phyloP scores from a whole-genome alignment of 2,797 vertebrate species.

The Sitta carolinensis region DNA sequence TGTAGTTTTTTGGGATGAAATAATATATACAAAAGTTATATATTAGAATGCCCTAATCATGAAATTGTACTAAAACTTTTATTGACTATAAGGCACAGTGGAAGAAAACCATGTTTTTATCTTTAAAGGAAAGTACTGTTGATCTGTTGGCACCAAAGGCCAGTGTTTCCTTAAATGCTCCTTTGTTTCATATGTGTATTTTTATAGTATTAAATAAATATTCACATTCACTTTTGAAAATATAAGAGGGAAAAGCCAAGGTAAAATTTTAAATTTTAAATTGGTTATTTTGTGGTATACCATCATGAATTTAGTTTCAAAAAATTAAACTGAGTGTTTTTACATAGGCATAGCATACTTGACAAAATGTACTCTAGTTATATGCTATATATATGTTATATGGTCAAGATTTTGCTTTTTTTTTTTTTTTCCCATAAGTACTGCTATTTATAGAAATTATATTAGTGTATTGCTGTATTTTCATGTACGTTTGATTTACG shows the following conservation, averaged over 20 bases:
- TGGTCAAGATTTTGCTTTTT: background rate
- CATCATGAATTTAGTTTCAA: background rate
- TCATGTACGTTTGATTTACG: conserved; percentile 4
- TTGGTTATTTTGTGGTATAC: background rate
- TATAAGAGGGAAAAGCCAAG: background rate
- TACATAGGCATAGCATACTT: background rate
- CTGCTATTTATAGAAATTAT: background rate
- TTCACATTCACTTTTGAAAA: background rate
- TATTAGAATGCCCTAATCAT: background rate
- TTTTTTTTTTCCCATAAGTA: background rate
- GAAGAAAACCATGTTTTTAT: background rate
- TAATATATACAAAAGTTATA: background rate
- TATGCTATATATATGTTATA: background rate
- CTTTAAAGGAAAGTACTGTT: background rate
- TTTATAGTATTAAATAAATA: background rate
- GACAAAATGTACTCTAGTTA: background rate
- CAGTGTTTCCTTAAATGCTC: background rate
- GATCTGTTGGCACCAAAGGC: background rate
- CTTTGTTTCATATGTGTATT: background rate
- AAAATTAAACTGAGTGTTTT: background rate
- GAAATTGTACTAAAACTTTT: background rate
- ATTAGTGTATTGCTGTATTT: background rate
- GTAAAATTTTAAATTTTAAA: background rate
- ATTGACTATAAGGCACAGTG: background rate
- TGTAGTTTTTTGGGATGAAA: background rate